Conservation (phyloP, 2,888 invertebrate species). For the Nymphalis polychloros region DNA sequence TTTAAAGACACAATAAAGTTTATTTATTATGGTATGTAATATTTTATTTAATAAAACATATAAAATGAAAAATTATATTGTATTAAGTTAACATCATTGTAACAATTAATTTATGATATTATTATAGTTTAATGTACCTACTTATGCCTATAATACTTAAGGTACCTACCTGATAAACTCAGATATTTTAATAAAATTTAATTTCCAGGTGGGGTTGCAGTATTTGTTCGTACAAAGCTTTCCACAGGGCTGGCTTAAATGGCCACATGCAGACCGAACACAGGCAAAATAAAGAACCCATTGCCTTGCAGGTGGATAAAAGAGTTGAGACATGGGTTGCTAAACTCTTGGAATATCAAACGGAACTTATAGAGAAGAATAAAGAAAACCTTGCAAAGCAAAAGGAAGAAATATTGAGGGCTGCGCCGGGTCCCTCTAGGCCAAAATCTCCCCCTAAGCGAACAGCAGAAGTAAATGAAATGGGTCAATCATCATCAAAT, state of each 20-base stretch:
- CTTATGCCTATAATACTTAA: no score
- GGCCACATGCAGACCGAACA: conserved; percentile 81
- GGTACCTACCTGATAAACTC: no score
- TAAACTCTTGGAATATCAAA: conserved; percentile 58
- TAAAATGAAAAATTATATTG: no score
- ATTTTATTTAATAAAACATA: no score
- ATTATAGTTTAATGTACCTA: no score
- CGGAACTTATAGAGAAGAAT: conserved; percentile 51
- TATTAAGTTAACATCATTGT: no score
- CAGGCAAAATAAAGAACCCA: conserved; percentile 55
- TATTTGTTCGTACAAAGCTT: conserved; percentile 81
- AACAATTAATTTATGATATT: no score
- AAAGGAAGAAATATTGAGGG: conserved; percentile 45
- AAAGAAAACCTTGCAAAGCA: conserved; percentile 54
- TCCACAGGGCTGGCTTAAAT: conserved; percentile 76
- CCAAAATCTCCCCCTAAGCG: conserved; percentile 14
- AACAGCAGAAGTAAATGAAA: conserved; percentile 1
- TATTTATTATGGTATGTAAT: no score
- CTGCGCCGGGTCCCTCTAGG: conserved; percentile 35
- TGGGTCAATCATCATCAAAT: not conserved
- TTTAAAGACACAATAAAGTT: no score
- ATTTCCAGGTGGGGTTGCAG: conserved; percentile 82
- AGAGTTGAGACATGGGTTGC: conserved; percentile 80
- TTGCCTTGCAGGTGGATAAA: conserved; percentile 64
- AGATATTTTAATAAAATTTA: not conserved